Conservation (phyloP, 2,888 invertebrate species). For the Dryadula phaetusa region DNA sequence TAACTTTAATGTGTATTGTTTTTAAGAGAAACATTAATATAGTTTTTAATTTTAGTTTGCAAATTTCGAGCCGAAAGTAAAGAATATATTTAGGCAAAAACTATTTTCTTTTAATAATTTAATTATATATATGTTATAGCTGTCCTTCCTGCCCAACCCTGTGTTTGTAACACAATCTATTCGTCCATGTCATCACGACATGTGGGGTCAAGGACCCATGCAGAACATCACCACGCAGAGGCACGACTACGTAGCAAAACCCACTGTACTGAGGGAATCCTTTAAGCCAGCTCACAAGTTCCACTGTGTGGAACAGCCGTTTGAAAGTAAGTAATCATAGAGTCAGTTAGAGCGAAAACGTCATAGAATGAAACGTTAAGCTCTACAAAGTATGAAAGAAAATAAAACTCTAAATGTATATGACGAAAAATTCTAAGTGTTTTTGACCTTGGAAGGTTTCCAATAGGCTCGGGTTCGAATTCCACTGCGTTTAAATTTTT, state of each 20-base stretch:
- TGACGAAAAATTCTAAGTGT: no score
- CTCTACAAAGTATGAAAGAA: not conserved
- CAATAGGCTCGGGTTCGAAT: no score
- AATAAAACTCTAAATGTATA: no score
- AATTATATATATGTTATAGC: constrained; percentile 54
- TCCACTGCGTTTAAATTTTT: no score
- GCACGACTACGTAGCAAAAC: constrained; percentile 89
- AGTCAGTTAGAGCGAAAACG: no score
- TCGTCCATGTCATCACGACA: constrained; percentile 86
- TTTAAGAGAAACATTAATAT: no score
- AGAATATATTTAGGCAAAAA: no score
- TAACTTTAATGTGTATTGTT: no score
- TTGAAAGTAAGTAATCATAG: constrained; percentile 67
- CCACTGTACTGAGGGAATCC: constrained; percentile 74
- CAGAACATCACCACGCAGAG: constrained; percentile 90
- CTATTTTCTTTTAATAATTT: not conserved
- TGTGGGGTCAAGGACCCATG: constrained; percentile 87
- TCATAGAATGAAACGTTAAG: not conserved
- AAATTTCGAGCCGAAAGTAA: no score
- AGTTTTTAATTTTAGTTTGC: no score
- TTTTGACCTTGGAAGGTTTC: no score
- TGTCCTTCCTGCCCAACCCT: constrained; percentile 85
- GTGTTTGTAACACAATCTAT: constrained; percentile 84
- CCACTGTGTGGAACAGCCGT: constrained; percentile 68
- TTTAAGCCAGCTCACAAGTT: constrained; percentile 71